Evolutionary conservation across 1,140 invertebrate species (phyloP), one percentile per base, ranked within the genome.

Genomic region (Dufourea novaeangliae): DNA sequence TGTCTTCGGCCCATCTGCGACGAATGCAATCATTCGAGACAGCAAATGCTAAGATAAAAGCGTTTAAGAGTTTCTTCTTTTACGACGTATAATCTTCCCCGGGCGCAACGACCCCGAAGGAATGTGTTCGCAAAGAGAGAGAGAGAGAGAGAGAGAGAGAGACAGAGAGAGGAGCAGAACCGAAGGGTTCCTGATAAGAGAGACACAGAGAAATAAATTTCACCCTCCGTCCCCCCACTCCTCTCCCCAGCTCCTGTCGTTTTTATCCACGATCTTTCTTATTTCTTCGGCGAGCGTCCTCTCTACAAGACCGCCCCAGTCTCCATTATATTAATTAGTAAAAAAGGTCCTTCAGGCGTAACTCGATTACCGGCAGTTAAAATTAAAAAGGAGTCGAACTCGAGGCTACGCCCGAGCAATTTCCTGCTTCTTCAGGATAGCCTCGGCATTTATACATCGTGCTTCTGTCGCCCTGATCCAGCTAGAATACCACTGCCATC

Each of bases 241-340:
- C 50, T 14, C 68, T 54, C 37, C 44, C 29, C 3, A 34, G 34
- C 22, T 56, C 22, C 69, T 68, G 41, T 67, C 71, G 59, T 69
- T 50, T n/a, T 56, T 71, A 59, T 74, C 39, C 70, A 66, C 72
- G 59, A 61, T 37, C 50, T 69, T 78, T 64, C 41, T 37, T 54
- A 70, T 63, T 76, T 17, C 29, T 69, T 34, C 67, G 61, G 63
- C 61, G 32, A 37, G 27, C 34, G n/a, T 76, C 64, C 71, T 76
- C 64, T 76, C 57, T 59, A 12, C 34, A 57, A 59, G 34, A 22
- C 50, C 66, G 29, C n/a, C n/a, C n/a, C n/a, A n/a, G n/a, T 32
- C 57, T 71, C 66, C 59, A 56, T 83, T 87, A 79, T 79, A 87
- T 86, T 84, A 90, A 89, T 90, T 86, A 86, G 84, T 85, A 83